These are phyloP conservation scores for Callosobruchus maculatus DNA, from an alignment of 2,888 invertebrate genomes.

Conservation along the genomic window DNA sequence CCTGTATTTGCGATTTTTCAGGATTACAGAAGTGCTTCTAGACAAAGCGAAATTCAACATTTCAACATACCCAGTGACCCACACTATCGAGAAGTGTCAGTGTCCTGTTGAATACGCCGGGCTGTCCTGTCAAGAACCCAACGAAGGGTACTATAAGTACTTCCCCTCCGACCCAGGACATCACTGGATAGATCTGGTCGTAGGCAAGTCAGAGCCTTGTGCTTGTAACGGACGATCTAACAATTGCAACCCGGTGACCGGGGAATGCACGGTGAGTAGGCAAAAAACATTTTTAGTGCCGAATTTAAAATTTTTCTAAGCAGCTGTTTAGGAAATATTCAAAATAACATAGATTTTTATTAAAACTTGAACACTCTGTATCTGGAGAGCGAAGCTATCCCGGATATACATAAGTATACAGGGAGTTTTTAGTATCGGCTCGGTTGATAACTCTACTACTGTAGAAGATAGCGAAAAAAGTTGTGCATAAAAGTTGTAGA, in stretches of 20 bases:
- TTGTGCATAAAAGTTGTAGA: no score
- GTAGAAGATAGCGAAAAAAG: no score
- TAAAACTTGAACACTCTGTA: no score
- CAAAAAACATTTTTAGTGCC: background rate
- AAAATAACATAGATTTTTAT: no score
- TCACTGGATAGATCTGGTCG: constrained; percentile 67
- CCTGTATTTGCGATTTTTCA: constrained; percentile 21
- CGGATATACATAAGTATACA: no score
- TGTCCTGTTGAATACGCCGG: constrained; percentile 80
- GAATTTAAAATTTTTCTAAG: background rate
- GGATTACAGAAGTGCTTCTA: constrained; percentile 68
- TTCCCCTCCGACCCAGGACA: constrained; percentile 66
- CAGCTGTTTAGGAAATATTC: no score
- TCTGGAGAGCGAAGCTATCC: no score
- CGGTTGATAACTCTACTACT: no score
- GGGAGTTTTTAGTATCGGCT: no score
- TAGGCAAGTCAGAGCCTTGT: constrained; percentile 75
- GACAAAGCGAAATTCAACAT: constrained; percentile 72
- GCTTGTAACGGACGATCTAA: constrained; percentile 76
- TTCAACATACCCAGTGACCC: constrained; percentile 36
- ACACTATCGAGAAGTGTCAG: constrained; percentile 76
- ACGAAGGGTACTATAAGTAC: constrained; percentile 77
- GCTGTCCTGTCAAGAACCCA: constrained; percentile 87
- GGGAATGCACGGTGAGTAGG: constrained; percentile 75
- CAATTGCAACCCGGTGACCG: constrained; percentile 79